These are phyloP conservation scores for Phallusia fumigata DNA, from an alignment of 23 tunicate genomes.

Conservation along the genomic window DNA sequence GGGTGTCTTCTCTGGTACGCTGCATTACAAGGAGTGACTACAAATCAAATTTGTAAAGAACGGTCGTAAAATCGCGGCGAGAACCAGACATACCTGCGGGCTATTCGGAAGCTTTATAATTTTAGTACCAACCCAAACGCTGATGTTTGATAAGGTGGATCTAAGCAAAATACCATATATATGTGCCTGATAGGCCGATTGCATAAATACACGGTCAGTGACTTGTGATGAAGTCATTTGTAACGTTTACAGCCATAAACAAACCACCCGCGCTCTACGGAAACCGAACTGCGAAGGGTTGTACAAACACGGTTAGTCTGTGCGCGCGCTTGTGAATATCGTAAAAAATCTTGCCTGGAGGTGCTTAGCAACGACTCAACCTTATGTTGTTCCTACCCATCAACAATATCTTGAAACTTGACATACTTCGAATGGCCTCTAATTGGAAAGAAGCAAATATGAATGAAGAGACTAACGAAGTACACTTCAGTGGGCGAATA, in stretches of 20 bases:
- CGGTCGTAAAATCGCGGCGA: constrained; percentile 6
- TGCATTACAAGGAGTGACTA: neutral
- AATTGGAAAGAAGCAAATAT: neutral
- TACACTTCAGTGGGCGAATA: neutral
- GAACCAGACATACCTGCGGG: constrained; percentile 15
- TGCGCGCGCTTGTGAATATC: neutral
- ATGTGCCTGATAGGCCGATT: neutral
- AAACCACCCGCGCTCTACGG: constrained; percentile 10
- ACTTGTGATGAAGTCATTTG: constrained; percentile 7
- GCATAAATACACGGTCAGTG: neutral
- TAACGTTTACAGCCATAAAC: constrained; percentile 11
- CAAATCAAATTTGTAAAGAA: constrained; percentile 13
- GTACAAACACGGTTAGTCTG: neutral
- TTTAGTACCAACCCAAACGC: neutral
- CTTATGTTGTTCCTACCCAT: neutral
- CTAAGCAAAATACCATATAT: neutral
- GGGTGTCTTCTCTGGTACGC: neutral
- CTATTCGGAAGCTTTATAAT: constrained; percentile 1
- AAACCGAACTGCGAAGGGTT: neutral
- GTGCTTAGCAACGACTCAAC: too few relatives aligned
- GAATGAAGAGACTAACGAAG: neutral
- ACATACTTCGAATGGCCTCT: neutral
- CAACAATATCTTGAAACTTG: neutral
- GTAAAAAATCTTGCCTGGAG: neutral
- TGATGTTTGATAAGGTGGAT: constrained; percentile 3